Conservation (phyloP, 2,797 vertebrate species). For the Phataginus tetradactyla region DNA sequence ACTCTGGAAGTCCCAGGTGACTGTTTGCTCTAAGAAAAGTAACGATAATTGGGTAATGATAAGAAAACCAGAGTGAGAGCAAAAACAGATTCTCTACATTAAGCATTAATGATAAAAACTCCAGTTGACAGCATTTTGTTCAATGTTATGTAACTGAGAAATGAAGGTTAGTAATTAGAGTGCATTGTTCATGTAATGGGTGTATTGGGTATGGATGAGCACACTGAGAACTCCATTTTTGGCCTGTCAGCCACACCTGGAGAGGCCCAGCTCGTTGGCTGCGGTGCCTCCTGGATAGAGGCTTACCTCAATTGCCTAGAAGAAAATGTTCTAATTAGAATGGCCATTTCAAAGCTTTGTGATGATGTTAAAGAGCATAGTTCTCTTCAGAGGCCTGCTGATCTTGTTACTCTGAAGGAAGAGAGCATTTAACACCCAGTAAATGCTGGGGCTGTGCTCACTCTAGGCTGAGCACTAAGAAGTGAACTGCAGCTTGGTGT, state of each 20-base stretch:
- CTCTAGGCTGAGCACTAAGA: not conserved
- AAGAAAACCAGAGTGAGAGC: not conserved
- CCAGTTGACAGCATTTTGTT: not conserved
- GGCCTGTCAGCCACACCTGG: not conserved
- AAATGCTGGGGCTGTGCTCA: not conserved
- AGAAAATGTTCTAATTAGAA: not conserved
- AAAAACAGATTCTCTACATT: not conserved
- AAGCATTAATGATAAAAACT: not conserved
- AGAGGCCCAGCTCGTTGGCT: not conserved
- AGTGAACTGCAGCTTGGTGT: not conserved
- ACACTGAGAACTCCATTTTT: not conserved
- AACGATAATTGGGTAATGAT: not conserved
- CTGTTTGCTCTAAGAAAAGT: slow-evolving; percentile 12
- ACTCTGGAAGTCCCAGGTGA: not conserved
- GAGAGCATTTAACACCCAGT: not conserved
- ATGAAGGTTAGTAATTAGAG: not conserved
- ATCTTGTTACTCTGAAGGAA: not conserved
- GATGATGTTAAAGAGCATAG: not conserved
- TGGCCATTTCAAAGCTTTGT: not conserved
- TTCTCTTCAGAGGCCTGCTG: not conserved
- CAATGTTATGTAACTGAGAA: not conserved
- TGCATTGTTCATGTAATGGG: not conserved
- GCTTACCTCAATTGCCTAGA: not conserved
- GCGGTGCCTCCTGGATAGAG: not conserved
- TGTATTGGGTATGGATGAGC: not conserved